Evolutionary conservation across 1,140 invertebrate genomes (phyloP).

Genomic region (Cydia splendana): DNA sequence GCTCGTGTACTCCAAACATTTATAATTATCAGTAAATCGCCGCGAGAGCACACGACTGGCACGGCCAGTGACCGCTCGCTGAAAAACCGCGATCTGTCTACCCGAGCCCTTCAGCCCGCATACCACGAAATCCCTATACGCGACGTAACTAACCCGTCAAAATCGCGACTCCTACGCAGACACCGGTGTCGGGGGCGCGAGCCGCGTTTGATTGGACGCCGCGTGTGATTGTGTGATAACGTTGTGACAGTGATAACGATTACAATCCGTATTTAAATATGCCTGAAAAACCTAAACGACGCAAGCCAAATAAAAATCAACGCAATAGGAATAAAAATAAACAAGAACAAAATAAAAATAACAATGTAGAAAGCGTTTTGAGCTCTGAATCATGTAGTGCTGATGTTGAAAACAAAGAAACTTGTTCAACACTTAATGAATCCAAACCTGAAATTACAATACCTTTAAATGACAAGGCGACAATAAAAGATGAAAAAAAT

Average conservation of each 20-base stretch:
- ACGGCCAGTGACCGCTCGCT: conserved; percentile 63
- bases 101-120: conserved; percentile 45
- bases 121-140: conserved; percentile 51
- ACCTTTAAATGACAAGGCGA: not conserved
- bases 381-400: conserved; percentile 16
- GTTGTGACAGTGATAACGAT: conserved; percentile 64
- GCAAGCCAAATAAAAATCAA: conserved; percentile 76
- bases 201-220: conserved; percentile 48
- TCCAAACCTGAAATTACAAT: not conserved
- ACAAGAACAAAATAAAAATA: conserved; percentile 45
- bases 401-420: not conserved
- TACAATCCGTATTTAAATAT: conserved; percentile 57
- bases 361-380: conserved; percentile 29
- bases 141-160: conserved; percentile 42
- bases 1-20: conserved; percentile 76
- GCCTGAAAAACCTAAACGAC: conserved; percentile 70
- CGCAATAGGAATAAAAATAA: conserved; percentile 63
- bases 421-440: not conserved
- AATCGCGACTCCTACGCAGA: conserved; percentile 59
- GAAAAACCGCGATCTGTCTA: conserved; percentile 54
- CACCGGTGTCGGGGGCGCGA: conserved; percentile 54
- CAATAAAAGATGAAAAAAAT: not conserved
- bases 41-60: conserved; percentile 70
- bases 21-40: conserved; percentile 79
- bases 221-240: conserved; percentile 62